Conservation (phyloP, 2,888 invertebrate species). For the Yponomeuta cagnagella region DNA sequence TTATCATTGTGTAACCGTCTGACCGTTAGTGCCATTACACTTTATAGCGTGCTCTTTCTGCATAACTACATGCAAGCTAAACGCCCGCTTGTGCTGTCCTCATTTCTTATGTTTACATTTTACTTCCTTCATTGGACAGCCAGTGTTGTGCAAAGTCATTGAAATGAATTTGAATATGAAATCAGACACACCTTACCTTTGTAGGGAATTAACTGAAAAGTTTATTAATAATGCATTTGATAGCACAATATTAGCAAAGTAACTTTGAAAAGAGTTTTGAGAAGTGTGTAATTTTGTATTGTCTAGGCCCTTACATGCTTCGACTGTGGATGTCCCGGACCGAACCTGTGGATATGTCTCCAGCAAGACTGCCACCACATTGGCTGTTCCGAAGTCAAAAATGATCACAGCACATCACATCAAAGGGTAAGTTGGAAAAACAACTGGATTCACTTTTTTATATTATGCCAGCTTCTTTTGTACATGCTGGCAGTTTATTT, state of each 20-base stretch:
- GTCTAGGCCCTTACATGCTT: conserved; percentile 77
- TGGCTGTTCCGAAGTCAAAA: conserved; percentile 88
- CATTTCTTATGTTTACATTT: conserved; percentile 11
- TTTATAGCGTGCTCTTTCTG: conserved; percentile 1
- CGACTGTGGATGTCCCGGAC: conserved; percentile 83
- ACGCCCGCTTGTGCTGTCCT: conserved; percentile 18
- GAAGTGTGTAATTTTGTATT: no score
- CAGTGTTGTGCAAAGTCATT: conserved; percentile 12
- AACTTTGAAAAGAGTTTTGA: no score
- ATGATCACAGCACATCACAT: conserved; percentile 90
- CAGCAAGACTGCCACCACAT: conserved; percentile 85
- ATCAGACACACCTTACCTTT: neutral
- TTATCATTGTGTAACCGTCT: conserved; percentile 52
- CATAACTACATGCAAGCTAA: conserved; percentile 19
- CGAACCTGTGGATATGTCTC: conserved; percentile 91
- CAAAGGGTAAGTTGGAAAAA: conserved; percentile 74
- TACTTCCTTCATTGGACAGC: conserved; percentile 6
- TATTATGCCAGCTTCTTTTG: no score
- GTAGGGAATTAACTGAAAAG: neutral
- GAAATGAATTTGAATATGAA: conserved; percentile 4
- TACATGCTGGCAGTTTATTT: no score
- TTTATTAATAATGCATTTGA: neutral
- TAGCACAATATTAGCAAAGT: no score
- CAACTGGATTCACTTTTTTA: neutral
- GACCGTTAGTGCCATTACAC: conserved; percentile 9